phyloP scores from a whole-genome alignment of 2,888 invertebrate species.

The Exephanes ischioxanthus region DNA sequence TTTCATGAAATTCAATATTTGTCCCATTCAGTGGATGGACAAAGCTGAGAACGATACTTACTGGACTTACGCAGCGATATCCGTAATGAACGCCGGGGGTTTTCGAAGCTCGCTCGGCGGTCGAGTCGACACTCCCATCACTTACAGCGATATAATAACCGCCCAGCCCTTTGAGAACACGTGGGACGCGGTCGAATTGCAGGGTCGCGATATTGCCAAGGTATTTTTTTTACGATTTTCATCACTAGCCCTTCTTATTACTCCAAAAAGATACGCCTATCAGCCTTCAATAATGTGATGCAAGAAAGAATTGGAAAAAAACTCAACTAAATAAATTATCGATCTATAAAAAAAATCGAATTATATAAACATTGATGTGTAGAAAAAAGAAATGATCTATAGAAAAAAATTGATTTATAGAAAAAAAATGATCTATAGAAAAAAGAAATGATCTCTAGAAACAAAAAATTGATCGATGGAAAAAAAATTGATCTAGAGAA shows the following conservation, averaged over 20 bases:
- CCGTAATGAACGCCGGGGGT: conserved; percentile 89
- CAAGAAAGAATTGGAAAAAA: neutral
- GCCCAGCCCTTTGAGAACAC: conserved; percentile 92
- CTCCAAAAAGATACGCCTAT: neutral
- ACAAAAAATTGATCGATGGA: neutral
- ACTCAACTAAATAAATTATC: neutral
- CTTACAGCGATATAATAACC: conserved; percentile 89
- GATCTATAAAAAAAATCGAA: neutral
- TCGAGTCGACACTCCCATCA: conserved; percentile 85
- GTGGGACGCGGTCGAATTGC: conserved; percentile 89
- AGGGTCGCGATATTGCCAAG: conserved; percentile 88
- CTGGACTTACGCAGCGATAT: conserved; percentile 90
- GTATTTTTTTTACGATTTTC: conserved; percentile 76
- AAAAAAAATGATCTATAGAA: neutral
- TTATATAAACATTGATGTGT: neutral
- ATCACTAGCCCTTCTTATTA: neutral
- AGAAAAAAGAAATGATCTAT: neutral
- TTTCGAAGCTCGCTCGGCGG: conserved; percentile 89
- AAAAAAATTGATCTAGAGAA: neutral
- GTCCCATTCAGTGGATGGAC: conserved; percentile 84
- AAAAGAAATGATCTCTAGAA: neutral
- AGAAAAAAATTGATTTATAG: neutral
- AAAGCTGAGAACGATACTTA: conserved; percentile 83
- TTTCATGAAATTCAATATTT: neutral
- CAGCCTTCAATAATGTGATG: neutral